These are phyloP conservation scores for Ranitomeya imitator DNA, from an alignment of 2,113 vertebrate species.

Conservation along the genomic window DNA sequence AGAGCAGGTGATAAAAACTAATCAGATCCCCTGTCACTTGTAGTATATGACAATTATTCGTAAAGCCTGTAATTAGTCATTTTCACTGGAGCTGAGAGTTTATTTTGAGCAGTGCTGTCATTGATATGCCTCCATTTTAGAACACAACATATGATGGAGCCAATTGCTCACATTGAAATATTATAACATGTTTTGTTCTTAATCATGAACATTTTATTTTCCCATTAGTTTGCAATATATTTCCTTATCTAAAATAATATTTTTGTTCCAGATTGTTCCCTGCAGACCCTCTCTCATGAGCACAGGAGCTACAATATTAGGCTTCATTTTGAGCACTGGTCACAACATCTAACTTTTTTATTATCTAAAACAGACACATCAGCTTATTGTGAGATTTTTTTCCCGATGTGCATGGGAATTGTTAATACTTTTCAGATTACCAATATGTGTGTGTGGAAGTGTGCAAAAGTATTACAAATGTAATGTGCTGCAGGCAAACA, in stretches of 20 bases:
- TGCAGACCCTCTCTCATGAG: too few relatives aligned
- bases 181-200: background rate
- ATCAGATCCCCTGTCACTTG: constrained; percentile 61
- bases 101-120: constrained; percentile 28
- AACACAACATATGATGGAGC: background rate
- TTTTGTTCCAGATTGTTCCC: background rate
- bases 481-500: too few relatives aligned
- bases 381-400: too few relatives aligned
- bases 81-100: constrained; percentile 50
- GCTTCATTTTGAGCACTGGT: too few relatives aligned
- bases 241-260: background rate
- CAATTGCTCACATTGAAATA: background rate
- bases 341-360: too few relatives aligned
- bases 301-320: too few relatives aligned
- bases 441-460: too few relatives aligned
- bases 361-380: too few relatives aligned
- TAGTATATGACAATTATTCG: constrained; percentile 60
- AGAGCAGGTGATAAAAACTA: constrained; percentile 62
- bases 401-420: too few relatives aligned
- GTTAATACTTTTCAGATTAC: too few relatives aligned
- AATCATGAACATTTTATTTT: background rate
- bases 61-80: constrained; percentile 63
- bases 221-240: background rate
- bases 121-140: background rate
- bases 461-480: too few relatives aligned